Conservation (phyloP, 2,113 vertebrate genomes). For the Pampusana beccarii region DNA sequence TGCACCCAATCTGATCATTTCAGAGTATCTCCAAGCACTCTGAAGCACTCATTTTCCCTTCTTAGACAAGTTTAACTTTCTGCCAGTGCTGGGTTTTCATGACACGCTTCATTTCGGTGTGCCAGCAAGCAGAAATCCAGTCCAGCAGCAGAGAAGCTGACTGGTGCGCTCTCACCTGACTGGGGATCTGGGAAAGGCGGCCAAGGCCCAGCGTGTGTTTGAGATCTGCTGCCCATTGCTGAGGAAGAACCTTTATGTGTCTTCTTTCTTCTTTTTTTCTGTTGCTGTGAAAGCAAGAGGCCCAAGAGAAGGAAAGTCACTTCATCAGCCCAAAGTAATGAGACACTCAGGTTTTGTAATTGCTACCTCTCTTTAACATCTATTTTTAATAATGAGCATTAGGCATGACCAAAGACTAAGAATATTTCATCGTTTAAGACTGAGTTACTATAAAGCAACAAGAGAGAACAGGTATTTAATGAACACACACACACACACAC, state of each 20-base stretch:
- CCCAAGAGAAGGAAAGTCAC: background rate
- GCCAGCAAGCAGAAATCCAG: background rate
- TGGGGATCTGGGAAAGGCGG: conserved; percentile 33
- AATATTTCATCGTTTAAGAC: background rate
- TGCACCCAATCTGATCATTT: background rate
- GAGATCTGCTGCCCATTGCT: conserved; percentile 46
- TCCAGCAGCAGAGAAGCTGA: background rate
- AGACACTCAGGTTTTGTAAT: background rate
- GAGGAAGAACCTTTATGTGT: conserved; percentile 68
- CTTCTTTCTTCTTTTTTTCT: conserved; percentile 84
- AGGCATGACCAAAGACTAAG: background rate
- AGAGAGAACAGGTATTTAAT: background rate
- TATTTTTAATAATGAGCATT: background rate
- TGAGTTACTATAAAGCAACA: background rate
- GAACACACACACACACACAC: background rate
- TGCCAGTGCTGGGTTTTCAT: background rate
- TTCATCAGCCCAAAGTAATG: background rate
- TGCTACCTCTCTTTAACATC: background rate
- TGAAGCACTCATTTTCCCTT: background rate
- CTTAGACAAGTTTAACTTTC: background rate
- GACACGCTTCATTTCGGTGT: background rate
- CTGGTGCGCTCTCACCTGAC: conserved; percentile 43
- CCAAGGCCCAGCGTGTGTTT: background rate
- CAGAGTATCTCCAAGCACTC: background rate
- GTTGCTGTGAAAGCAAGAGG: conserved; percentile 61